These are phyloP conservation scores for Sinonovacula constricta DNA, from an alignment of 1,140 invertebrate species.

Conservation along the genomic window DNA sequence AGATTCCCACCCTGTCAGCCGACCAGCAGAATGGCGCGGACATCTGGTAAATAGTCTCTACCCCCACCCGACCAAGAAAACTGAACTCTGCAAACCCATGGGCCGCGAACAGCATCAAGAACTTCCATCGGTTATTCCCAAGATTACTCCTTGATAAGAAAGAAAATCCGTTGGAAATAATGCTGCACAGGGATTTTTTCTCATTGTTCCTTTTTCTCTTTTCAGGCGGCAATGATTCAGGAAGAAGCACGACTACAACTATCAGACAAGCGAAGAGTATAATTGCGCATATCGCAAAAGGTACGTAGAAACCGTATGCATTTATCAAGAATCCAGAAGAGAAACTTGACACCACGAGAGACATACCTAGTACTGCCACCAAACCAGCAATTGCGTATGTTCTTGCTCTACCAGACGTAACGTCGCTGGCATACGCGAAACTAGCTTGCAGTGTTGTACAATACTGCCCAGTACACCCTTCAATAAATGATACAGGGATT, in stretches of 20 bases:
- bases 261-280: constrained; percentile 8
- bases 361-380: constrained; percentile 11
- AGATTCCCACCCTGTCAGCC: constrained; percentile 31
- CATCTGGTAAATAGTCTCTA: constrained; percentile 40
- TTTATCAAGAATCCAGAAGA: constrained; percentile 30
- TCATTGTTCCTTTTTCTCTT: constrained; percentile 20
- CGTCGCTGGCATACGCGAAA: constrained; percentile 37
- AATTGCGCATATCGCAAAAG: constrained; percentile 3
- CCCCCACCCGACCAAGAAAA: constrained; percentile 28
- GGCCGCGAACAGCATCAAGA: constrained; percentile 15
- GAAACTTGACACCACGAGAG: constrained; percentile 4
- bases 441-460: constrained; percentile 16
- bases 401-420: constrained; percentile 24
- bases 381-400: constrained; percentile 22
- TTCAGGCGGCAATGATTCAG: constrained; percentile 23
- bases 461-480: constrained; percentile 46
- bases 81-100: constrained; percentile 34
- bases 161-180: constrained; percentile 20
- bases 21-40: constrained; percentile 40
- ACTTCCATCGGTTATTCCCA: constrained; percentile 33
- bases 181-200: background rate
- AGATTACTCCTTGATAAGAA: constrained; percentile 20
- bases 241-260: constrained; percentile 12
- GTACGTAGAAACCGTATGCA: constrained; percentile 15
- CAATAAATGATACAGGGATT: constrained; percentile 23